Evolutionary conservation across 2,888 invertebrate genomes (phyloP).

Genomic region (Prosapia bicincta): DNA sequence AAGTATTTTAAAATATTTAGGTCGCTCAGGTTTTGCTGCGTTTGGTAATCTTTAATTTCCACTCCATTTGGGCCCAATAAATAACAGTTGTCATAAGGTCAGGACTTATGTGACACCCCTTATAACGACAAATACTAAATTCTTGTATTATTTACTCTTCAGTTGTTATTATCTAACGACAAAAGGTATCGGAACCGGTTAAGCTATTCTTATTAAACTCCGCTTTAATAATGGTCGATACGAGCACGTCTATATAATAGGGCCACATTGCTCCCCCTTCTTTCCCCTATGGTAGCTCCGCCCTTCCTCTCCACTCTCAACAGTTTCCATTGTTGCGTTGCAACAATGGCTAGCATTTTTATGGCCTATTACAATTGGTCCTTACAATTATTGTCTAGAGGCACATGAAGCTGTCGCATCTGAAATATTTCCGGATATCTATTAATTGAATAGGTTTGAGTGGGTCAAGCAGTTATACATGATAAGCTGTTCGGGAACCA

Average conservation of each 20-base stretch:
- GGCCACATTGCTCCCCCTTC: neutral
- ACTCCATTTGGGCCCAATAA: neutral
- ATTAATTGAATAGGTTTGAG: neutral
- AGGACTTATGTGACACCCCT: neutral
- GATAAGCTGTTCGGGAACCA: too few relatives aligned
- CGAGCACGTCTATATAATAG: neutral
- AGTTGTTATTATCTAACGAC: neutral
- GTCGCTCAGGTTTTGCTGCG: too few relatives aligned
- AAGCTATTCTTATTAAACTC: neutral
- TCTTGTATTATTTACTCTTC: neutral
- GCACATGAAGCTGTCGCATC: neutral
- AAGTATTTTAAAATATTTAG: too few relatives aligned
- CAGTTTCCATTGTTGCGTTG: neutral
- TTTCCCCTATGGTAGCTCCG: neutral
- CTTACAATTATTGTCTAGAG: neutral
- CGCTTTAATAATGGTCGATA: neutral
- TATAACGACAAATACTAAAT: neutral
- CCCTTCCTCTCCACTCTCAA: neutral
- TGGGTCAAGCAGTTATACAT: too few relatives aligned
- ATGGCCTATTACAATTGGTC: neutral
- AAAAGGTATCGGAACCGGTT: neutral
- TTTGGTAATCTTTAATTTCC: too few relatives aligned
- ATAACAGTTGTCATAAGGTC: too few relatives aligned
- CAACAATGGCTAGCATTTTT: neutral
- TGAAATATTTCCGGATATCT: neutral